Base-by-base conservation (phyloP, 2,113 vertebrate species). In the Aix galericulata region DNA sequence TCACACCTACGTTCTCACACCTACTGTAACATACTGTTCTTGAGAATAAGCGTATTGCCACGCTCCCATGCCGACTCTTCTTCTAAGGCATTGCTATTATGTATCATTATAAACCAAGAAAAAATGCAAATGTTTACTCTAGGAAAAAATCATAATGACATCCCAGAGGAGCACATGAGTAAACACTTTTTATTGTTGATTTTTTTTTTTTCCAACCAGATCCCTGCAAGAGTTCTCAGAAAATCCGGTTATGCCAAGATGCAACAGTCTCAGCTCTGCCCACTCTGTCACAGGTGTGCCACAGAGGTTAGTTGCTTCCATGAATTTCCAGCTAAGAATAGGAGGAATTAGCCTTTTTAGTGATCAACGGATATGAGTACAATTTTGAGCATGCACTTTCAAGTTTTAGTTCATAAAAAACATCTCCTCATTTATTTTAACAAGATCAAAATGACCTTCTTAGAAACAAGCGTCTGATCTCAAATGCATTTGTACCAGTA, bases 1-100 rank as follows among this genome's bases (percentile, higher is more conserved):
- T 98, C 96, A 98, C 97, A 97, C 97, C 97, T 97, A 97, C 93
- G 73, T 97, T 97, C 92, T 98, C 93, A 97, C 96, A 97, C 97
- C 94, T 97, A 92, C 97, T 96, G 72, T 89, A 96, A 95, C 95
- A 97, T 91, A 94, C 82, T 26, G 20, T 95, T 97, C 92, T 93
- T 46, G 76, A 91, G 94, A 96, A 92, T 32, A 96, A 84, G 36
- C 1, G 12, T 87, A 88, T 82, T 77, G 84, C 91, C 63, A 62
- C 17, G 1, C 17, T 58, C 55, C 76, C 60, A 40, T 14, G 55
- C 46, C 9, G 20, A n/a, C 80, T 86, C 72, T 80, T 94, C 81
- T 91, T 90, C 71, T 69, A 75, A 96, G 95, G 53, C 9, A 10
- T 74, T 71, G 72, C 55, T 88, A 17, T 92, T 82, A n/a, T 59